Evolutionary conservation across 2,113 vertebrate genomes (phyloP).

Genomic region (Apteryx mantelli): DNA sequence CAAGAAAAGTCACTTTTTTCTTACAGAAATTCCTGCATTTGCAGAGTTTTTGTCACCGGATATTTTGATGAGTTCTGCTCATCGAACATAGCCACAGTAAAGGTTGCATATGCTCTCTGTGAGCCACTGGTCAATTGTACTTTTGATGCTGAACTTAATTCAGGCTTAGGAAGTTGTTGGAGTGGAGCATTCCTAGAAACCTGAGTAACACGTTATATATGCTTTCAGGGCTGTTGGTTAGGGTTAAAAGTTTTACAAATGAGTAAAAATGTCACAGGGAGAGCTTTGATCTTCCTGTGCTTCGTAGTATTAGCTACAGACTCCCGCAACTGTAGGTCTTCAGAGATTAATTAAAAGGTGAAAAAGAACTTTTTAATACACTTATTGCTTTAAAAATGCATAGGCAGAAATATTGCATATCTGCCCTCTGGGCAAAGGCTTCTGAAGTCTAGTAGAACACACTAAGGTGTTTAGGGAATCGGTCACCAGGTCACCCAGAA

Average conservation of each 20-base stretch:
- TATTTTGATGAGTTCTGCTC: neutral
- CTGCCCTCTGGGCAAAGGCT: neutral
- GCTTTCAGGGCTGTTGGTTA: neutral
- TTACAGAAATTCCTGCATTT: neutral
- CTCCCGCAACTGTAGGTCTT: neutral
- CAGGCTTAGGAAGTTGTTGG: neutral
- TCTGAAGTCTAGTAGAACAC: neutral
- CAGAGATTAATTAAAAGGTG: neutral
- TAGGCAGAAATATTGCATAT: neutral
- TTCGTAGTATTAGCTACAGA: neutral
- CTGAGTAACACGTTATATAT: neutral
- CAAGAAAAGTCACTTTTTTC: neutral
- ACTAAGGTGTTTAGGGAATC: neutral
- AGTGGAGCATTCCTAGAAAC: neutral
- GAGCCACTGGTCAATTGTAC: rapidly evolving
- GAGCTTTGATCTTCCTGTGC: neutral
- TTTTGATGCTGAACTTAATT: neutral
- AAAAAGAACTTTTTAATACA: neutral
- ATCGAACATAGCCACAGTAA: neutral
- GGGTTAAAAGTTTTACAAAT: rapidly evolving
- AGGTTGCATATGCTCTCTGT: rapidly evolving
- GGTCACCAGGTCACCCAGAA: neutral
- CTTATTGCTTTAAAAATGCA: neutral
- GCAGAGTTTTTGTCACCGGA: neutral
- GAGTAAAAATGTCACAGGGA: rapidly evolving